phyloP scores from a whole-genome alignment of 2,113 vertebrate genomes.

The Sapajus apella region DNA sequence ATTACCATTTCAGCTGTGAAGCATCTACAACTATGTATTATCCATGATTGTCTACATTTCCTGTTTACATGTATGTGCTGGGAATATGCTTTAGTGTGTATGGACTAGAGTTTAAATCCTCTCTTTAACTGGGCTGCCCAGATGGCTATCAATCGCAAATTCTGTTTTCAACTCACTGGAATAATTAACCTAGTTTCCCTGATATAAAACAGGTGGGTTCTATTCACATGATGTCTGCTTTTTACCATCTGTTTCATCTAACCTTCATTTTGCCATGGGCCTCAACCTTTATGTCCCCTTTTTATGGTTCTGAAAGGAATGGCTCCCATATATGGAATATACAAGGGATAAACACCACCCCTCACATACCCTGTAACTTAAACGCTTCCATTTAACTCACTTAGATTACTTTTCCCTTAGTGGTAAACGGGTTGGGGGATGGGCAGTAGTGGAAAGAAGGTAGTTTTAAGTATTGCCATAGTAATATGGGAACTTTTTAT shows the following conservation, averaged over 20 bases:
- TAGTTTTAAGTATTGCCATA: neutral
- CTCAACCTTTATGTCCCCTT: neutral
- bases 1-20: neutral
- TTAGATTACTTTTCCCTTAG: neutral
- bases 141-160: neutral
- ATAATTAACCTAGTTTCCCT: slow-evolving; percentile 20
- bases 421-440: neutral
- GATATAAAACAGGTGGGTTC: neutral
- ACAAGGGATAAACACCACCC: neutral
- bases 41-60: slow-evolving; percentile 27
- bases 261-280: neutral
- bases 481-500: neutral
- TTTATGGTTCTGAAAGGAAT: neutral
- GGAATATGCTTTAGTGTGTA: neutral
- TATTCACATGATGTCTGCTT: neutral
- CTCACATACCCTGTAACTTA: neutral
- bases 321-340: neutral
- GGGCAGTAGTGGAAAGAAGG: neutral
- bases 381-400: neutral
- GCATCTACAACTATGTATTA: neutral
- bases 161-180: slow-evolving; percentile 24
- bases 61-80: slow-evolving; percentile 1
- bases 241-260: neutral
- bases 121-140: neutral
- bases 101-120: neutral